Evolutionary conservation across 2,888 invertebrate species (phyloP).

Genomic region (Rapana venosa): DNA sequence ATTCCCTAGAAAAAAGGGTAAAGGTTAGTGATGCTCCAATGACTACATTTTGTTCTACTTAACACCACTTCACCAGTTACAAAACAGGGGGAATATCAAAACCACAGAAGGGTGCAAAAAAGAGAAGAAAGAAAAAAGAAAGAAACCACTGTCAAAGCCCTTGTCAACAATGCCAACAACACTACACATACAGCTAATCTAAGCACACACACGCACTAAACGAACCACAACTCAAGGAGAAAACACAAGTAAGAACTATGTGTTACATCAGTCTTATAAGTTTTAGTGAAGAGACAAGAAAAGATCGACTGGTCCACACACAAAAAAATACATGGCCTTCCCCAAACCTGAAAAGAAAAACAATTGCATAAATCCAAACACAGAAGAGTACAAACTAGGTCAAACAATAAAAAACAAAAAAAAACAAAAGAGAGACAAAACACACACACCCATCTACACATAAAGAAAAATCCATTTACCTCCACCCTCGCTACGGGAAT

Average conservation of each 20-base stretch:
- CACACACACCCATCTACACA: conserved; percentile 36
- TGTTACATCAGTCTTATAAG: not conserved
- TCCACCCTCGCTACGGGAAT: conserved; percentile 52
- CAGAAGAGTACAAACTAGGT: too few relatives aligned
- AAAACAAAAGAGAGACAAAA: not conserved
- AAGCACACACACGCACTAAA: not conserved
- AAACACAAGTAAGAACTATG: not conserved
- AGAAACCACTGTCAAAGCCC: conserved; percentile 1
- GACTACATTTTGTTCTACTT: not conserved
- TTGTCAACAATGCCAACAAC: not conserved
- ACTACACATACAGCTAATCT: not conserved
- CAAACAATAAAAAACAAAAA: not conserved
- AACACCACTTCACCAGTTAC: not conserved
- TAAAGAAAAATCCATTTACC: not conserved
- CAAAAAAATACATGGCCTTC: not conserved
- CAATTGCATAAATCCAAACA: not conserved
- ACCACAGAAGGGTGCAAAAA: not conserved
- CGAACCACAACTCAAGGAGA: not conserved
- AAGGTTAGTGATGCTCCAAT: not conserved
- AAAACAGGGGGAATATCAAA: not conserved
- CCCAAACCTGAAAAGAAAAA: conserved; percentile 9
- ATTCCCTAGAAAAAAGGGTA: not conserved
- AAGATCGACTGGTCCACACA: not conserved
- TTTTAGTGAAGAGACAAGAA: not conserved
- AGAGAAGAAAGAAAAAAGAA: not conserved